Conservation (phyloP, 2,113 vertebrate species). For the Boulengeromyrus knoepffleri region DNA sequence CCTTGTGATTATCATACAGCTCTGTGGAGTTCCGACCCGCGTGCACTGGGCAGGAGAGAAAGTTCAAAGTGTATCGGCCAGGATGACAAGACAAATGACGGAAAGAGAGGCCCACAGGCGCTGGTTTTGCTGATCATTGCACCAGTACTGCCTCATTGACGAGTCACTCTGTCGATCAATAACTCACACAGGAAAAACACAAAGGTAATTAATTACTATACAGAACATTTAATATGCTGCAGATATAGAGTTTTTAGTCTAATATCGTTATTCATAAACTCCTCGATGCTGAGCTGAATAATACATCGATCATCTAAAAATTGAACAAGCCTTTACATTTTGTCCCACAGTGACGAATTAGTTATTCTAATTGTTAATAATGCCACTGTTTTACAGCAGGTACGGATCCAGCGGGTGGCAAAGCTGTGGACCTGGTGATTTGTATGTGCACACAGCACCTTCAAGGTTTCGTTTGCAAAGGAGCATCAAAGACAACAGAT, state of each 20-base stretch:
- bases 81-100: background rate
- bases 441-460: background rate
- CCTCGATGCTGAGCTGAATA: constrained; percentile 15
- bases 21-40: background rate
- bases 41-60: background rate
- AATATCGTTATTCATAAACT: constrained; percentile 17
- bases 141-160: background rate
- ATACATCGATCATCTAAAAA: constrained; percentile 19
- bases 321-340: background rate
- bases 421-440: background rate
- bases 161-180: constrained; percentile 28
- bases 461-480: background rate
- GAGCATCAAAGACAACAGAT: constrained; percentile 12
- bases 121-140: background rate
- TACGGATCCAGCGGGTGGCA: background rate
- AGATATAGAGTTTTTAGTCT: background rate
- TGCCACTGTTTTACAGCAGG: background rate
- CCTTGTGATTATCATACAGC: background rate
- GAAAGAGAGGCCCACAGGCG: background rate
- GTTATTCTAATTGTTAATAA: background rate
- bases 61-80: background rate
- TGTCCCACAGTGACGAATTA: constrained; percentile 5
- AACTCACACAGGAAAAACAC: constrained; percentile 29
- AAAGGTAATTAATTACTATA: constrained; percentile 27
- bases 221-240: constrained; percentile 14